Base-by-base conservation (phyloP, 2,113 vertebrate genomes). In the Pseudolaguvia tuberculata region DNA sequence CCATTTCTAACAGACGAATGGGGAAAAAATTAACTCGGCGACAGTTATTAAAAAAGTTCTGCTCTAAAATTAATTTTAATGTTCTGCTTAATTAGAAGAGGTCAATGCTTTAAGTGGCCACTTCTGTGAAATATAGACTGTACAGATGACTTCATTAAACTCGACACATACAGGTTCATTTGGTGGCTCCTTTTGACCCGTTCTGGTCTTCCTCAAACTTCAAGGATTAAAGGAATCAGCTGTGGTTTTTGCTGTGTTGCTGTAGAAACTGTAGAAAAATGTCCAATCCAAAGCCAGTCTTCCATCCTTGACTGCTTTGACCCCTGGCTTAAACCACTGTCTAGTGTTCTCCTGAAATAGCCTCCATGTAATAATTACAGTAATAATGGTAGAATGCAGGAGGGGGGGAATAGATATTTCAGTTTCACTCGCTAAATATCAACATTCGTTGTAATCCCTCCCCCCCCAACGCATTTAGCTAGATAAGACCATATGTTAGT, bases 401-500 rank as follows among this genome's bases (percentile, higher is more conserved):
- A n/a, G 62, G 52, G 50, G 6, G 21, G 70, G 59, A 66, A 67
- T 67, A 59, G 55, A 73, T 58, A 42, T 66, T 78, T 67, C 25
- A 73, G 61, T 58, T 27, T 72, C 55, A 10, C 61, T 65, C 52
- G 20, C 29, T 45, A 29, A 73, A 73, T 67, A 56, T 78, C 62
- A 72, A 73, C 61, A 72, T 25, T 8, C 31, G 11, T 39, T 53
- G 47, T 48, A 2, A 1, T 29, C 31, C 25, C 81, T 79, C 65
- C 52, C 51, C 12, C 21, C 42, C 29, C 52, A n/a, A n/a, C n/a
- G n/a, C n/a, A 2, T 76, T 81, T 81, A 61, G 51, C 65, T 61
- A 69, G 69, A 74, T 81, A 82, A 79, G 80, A 82, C 84, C 82
- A 80, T 77, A 85, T 87, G 81, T 52, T 72, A 62, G 83, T 85